These are phyloP conservation scores for Tupaia chinensis DNA, from an alignment of 2,113 vertebrate genomes.

Conservation along the genomic window DNA sequence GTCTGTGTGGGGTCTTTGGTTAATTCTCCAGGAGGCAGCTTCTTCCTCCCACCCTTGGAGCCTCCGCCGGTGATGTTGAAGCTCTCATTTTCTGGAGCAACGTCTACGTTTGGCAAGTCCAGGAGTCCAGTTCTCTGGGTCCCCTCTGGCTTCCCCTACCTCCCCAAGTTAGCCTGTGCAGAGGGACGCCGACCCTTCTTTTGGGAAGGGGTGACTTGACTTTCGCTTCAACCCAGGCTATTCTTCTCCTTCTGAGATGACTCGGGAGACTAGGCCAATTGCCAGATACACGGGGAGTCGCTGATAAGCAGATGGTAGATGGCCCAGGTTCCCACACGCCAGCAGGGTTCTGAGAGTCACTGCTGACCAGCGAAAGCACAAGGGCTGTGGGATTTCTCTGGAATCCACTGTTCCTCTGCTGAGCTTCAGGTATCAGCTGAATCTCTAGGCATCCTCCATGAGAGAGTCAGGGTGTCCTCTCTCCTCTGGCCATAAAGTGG, in stretches of 20 bases:
- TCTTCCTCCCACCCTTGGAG: neutral
- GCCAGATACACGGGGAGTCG: neutral
- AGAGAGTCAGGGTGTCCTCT: neutral
- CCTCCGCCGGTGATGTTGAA: neutral
- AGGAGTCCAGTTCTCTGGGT: neutral
- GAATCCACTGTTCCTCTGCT: slow-evolving; percentile 27
- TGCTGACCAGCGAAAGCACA: neutral
- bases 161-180: neutral
- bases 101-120: slow-evolving; percentile 28
- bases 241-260: slow-evolving; percentile 15
- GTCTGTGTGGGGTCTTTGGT: slow-evolving; percentile 78
- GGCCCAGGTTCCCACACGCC: slow-evolving; percentile 29
- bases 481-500: neutral
- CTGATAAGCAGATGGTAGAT: slow-evolving; percentile 14
- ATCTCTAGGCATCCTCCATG: slow-evolving; percentile 14
- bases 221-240: neutral
- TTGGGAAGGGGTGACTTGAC: neutral
- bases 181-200: neutral
- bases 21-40: slow-evolving; percentile 69
- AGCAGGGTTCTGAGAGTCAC: slow-evolving; percentile 8
- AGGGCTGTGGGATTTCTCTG: neutral
- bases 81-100: neutral
- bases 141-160: neutral
- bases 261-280: neutral
- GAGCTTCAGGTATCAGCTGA: neutral